Conservation (phyloP, 2,113 vertebrate genomes). For the Trogon surrucura region DNA sequence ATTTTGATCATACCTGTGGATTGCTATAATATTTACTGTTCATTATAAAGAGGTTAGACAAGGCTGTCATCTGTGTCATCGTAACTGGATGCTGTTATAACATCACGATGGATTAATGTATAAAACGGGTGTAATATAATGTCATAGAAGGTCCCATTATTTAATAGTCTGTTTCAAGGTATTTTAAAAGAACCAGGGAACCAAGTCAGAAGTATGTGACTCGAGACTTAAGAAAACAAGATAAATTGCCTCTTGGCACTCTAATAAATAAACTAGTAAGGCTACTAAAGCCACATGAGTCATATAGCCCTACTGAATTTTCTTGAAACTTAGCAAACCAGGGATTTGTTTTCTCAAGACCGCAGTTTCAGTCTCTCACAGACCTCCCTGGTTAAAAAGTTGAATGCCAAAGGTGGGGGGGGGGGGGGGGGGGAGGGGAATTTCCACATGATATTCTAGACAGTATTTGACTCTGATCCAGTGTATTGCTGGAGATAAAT, state of each 20-base stretch:
- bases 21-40: background rate
- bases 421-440: background rate
- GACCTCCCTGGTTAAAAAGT: conserved; percentile 3
- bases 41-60: background rate
- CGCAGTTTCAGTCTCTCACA: conserved; percentile 31
- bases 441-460: background rate
- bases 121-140: background rate
- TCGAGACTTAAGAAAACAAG: conserved; percentile 16
- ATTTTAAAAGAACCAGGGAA: background rate
- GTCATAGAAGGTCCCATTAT: background rate
- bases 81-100: background rate
- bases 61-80: background rate
- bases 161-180: background rate
- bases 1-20: background rate
- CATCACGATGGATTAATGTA: background rate
- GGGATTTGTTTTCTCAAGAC: conserved; percentile 39
- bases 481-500: background rate
- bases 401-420: conserved; percentile 27
- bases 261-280: conserved; percentile 26
- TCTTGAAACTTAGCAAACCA: conserved; percentile 53
- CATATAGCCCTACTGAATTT: conserved; percentile 52
- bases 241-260: conserved; percentile 22
- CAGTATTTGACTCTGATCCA: background rate
- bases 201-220: background rate
- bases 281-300: conserved; percentile 58